Base-by-base conservation (phyloP, 2,888 invertebrate species). In the Artemia sp. region DNA sequence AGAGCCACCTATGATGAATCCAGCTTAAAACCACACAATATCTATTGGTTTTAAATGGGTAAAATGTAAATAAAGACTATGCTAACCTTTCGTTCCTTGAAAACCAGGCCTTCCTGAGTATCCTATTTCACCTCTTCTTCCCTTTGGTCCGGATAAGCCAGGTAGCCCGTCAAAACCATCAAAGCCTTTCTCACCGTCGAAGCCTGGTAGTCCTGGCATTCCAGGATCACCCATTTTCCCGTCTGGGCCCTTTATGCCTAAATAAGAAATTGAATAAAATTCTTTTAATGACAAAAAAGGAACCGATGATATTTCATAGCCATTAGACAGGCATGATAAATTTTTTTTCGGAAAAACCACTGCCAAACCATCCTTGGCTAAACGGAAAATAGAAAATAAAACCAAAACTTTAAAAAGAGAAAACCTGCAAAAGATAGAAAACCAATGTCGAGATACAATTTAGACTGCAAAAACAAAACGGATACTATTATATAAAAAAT, bases 131-230 rank as follows among this genome's bases (percentile, higher is more conserved):
- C 84, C 83, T 7, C 78, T 77, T 19, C 84, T 75, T 6, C 90
- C 90, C 77, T 86, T 87, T 11, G 80, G 76, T 14, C 90, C 90
- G 51, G 77, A 74, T 0, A 80, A 77, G 38, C 88, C 88, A 68
- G 77, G 79, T 53, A 81, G 78, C 53, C 85, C 85, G 38, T 77
- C 75, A 2, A 80, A 78, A 58, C 82, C 82, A 2, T 77, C 76
- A 4, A 75, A 68, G 52, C 81, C 81, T 79, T 72, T 72, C 7
- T 72, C 51, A 52, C 76, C 83, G 77, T 70, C 72, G 10, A 67
- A 68, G 6, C 89, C 89, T 68, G 83, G 81, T 8, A 74, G 74
- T 58, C 88, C 89, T 9, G 83, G 78, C 51, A 76, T 74, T 7
- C 89, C 89, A 67, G 81, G 79, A 53, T 71, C 72, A 67, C 75